These are phyloP conservation scores for Larimichthys polyactis DNA, from an alignment of 2,113 vertebrate genomes.

Conservation along the genomic window DNA sequence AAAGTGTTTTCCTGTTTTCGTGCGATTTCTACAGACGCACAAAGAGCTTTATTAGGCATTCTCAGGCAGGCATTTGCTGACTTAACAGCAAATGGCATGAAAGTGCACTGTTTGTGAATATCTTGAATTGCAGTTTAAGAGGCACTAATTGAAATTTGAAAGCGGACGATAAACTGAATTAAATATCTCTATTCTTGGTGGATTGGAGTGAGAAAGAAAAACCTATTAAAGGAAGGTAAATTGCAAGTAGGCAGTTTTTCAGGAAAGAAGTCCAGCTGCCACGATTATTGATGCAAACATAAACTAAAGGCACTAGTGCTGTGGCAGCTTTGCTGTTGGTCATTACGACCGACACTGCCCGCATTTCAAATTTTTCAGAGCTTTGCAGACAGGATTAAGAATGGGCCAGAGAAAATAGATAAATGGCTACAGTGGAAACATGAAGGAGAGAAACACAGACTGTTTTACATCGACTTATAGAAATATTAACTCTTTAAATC, in stretches of 20 bases:
- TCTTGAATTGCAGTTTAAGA: constrained; percentile 59
- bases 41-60: constrained; percentile 59
- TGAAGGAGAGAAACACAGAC: background rate
- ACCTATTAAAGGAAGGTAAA: constrained; percentile 65
- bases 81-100: constrained; percentile 53
- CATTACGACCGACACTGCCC: background rate
- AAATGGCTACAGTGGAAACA: background rate
- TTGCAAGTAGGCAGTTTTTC: constrained; percentile 73
- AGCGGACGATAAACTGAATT: constrained; percentile 54
- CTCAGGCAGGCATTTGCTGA: constrained; percentile 62
- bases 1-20: background rate
- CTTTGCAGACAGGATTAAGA: background rate
- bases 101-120: constrained; percentile 45
- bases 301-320: background rate
- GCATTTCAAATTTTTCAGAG: background rate
- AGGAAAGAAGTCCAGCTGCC: constrained; percentile 14
- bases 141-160: constrained; percentile 73
- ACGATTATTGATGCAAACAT: constrained; percentile 2
- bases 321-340: constrained; percentile 2
- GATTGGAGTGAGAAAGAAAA: constrained; percentile 72
- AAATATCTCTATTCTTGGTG: constrained; percentile 56
- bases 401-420: background rate
- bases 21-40: constrained; percentile 25
- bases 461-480: too few relatives aligned
- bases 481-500: background rate